phyloP scores from a whole-genome alignment of 2,113 vertebrate species.

The Dryoscopus gambensis region DNA sequence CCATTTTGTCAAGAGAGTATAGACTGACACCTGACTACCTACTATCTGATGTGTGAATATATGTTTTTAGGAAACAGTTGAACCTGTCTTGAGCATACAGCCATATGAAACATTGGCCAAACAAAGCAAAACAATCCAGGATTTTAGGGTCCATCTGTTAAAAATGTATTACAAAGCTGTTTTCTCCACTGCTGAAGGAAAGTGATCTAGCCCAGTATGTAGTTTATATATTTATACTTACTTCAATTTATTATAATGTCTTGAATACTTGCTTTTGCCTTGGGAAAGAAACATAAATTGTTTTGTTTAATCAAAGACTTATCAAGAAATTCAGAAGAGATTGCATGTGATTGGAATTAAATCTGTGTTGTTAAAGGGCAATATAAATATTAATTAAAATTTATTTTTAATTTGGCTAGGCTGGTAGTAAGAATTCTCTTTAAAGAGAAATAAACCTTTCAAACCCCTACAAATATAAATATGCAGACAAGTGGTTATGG shows the following conservation, averaged over 20 bases:
- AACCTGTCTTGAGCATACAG: not conserved
- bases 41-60: not conserved
- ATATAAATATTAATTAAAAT: conserved; percentile 34
- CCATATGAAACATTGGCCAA: not conserved
- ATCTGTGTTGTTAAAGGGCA: not conserved
- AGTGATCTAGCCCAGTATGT: not conserved
- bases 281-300: not conserved
- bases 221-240: not conserved
- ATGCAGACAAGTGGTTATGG: not conserved
- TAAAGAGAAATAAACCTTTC: not conserved
- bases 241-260: not conserved
- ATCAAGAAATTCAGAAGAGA: not conserved
- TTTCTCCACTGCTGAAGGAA: not conserved
- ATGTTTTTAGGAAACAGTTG: not conserved
- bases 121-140: not conserved
- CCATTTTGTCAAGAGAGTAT: not conserved
- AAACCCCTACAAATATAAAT: not conserved
- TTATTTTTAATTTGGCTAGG: not conserved
- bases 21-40: not conserved
- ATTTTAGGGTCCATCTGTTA: not conserved
- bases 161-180: not conserved
- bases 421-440: not conserved
- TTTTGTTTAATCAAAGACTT: not conserved
- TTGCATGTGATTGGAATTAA: not conserved
- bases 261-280: not conserved